Conservation (phyloP, 2,888 invertebrate genomes). For the Cryptocheilus praepositus region DNA sequence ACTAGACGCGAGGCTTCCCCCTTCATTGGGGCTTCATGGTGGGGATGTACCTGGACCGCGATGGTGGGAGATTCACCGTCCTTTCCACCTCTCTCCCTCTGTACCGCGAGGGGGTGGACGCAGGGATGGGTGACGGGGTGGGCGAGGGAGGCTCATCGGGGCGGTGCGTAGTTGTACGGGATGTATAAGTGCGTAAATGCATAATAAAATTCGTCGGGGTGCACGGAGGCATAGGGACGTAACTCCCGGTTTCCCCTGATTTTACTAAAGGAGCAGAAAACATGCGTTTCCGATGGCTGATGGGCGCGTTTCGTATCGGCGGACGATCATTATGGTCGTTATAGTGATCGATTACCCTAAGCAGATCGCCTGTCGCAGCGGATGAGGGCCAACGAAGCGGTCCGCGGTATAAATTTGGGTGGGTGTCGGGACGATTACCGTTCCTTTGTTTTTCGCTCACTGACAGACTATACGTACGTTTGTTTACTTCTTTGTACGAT, state of each 20-base stretch:
- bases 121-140: conserved; percentile 41
- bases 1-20: conserved; percentile 73
- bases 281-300: conserved; percentile 59
- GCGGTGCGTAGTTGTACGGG: conserved; percentile 67
- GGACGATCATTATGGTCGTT: too few species aligned
- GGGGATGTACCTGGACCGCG: conserved; percentile 63
- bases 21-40: conserved; percentile 54
- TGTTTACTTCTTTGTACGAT: too few species aligned
- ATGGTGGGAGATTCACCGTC: conserved; percentile 69
- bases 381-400: too few species aligned
- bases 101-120: conserved; percentile 29
- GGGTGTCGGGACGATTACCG: too few species aligned
- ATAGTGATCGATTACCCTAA: too few species aligned
- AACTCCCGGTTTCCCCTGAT: conserved; percentile 51
- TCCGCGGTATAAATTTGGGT: too few species aligned
- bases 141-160: conserved; percentile 56
- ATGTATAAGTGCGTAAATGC: conserved; percentile 74
- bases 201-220: conserved; percentile 72
- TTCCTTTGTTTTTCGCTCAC: too few species aligned
- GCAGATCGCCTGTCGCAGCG: too few species aligned
- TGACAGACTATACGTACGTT: too few species aligned
- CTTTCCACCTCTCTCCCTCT: conserved; percentile 51
- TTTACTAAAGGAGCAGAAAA: conserved; percentile 68
- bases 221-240: conserved; percentile 45
- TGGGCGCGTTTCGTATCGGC: conserved; percentile 26